Conservation (phyloP, 2,888 invertebrate species). For the Nasonovia ribisnigri region DNA sequence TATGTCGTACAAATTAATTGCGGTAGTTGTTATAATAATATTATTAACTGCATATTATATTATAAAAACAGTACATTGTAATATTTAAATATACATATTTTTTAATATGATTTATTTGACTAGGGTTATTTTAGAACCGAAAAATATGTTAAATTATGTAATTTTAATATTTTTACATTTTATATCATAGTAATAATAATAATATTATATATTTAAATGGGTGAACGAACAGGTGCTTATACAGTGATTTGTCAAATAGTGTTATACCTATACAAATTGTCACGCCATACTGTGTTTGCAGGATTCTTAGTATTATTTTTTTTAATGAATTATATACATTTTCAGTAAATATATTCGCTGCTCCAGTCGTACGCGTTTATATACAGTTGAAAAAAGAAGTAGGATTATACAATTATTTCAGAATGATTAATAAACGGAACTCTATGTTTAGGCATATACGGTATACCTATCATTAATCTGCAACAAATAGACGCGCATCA, state of each 20-base stretch:
- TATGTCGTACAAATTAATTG: neutral
- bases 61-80: neutral
- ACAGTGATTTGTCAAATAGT: neutral
- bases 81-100: neutral
- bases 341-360: neutral
- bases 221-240: neutral
- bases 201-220: neutral
- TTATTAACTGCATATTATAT: neutral
- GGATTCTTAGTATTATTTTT: neutral
- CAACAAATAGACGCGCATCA: neutral
- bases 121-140: neutral
- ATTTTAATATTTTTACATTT: neutral
- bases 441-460: too few species aligned
- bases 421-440: slow-evolving; percentile 17
- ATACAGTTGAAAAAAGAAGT: neutral
- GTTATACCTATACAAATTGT: neutral
- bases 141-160: neutral
- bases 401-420: slow-evolving; percentile 28
- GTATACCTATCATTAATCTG: slow-evolving; percentile 36
- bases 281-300: neutral
- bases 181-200: neutral
- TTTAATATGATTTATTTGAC: neutral
- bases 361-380: neutral
- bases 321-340: neutral
- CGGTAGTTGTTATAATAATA: neutral